phyloP scores from a whole-genome alignment of 2,888 invertebrate genomes.

The Melitaea athalia region DNA sequence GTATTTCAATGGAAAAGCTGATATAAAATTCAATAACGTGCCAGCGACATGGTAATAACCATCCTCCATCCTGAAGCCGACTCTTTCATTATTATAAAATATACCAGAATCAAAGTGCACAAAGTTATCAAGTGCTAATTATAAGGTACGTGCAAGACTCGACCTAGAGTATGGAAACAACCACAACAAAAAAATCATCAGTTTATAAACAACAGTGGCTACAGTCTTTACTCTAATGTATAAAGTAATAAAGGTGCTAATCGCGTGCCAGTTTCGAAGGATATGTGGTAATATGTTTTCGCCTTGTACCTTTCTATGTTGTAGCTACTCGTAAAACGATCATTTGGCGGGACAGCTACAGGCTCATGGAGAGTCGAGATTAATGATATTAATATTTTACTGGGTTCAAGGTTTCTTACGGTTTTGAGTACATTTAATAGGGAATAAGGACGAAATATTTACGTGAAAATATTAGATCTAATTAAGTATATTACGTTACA shows the following conservation, averaged over 20 bases:
- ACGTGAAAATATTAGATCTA: not conserved
- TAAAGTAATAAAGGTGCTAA: conserved; percentile 20
- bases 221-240: conserved; percentile 21
- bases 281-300: conserved; percentile 15
- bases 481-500: not conserved
- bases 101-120: conserved; percentile 46
- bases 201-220: conserved; percentile 7
- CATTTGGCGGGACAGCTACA: conserved; percentile 37
- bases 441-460: conserved; percentile 18
- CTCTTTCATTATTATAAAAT: conserved; percentile 46
- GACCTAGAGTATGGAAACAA: conserved; percentile 9
- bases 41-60: conserved; percentile 41
- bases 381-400: conserved; percentile 38
- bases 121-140: conserved; percentile 54
- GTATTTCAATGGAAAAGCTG: not conserved
- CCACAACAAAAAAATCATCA: conserved; percentile 14
- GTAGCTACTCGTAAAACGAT: conserved; percentile 42
- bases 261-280: conserved; percentile 10
- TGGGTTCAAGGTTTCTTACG: conserved; percentile 5
- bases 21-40: conserved; percentile 45
- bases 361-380: conserved; percentile 36
- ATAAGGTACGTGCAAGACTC: conserved; percentile 42
- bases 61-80: conserved; percentile 43
- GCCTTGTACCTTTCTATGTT: conserved; percentile 32
- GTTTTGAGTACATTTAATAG: conserved; percentile 12